Evolutionary conservation across 2,888 invertebrate genomes (phyloP).

Genomic region (Luffia ferchaultella): DNA sequence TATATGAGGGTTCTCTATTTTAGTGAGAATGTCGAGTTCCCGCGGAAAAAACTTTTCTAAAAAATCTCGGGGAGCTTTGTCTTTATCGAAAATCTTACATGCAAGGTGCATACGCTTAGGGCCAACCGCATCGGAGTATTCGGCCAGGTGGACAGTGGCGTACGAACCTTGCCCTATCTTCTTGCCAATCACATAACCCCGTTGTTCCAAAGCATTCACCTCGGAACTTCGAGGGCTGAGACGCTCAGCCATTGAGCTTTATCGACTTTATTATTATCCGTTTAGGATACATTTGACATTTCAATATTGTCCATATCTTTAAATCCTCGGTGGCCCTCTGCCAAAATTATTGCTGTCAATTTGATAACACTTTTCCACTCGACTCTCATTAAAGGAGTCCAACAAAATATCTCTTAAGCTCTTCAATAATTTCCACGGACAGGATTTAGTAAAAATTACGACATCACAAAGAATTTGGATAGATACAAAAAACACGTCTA

Average conservation of each 20-base stretch:
- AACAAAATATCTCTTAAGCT: conserved; percentile 28
- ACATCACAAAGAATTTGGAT: conserved; percentile 66
- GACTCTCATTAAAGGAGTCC: conserved; percentile 49
- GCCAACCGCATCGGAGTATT: conserved; percentile 77
- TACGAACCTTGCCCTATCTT: conserved; percentile 93
- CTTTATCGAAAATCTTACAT: conserved; percentile 92
- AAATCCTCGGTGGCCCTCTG: conserved; percentile 48
- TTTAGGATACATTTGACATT: conserved; percentile 67
- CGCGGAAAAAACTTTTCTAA: conserved; percentile 92
- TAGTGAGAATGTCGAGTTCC: conserved; percentile 88
- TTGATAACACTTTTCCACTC: conserved; percentile 38
- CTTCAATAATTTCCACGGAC: conserved; percentile 49
- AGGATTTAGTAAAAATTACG: conserved; percentile 59
- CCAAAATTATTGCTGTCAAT: conserved; percentile 43
- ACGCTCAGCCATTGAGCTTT: conserved; percentile 74
- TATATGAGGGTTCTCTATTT: conserved; percentile 90
- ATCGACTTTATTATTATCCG: conserved; percentile 61
- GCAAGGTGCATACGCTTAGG: conserved; percentile 80
- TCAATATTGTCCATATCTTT: conserved; percentile 50
- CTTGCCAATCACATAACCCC: conserved; percentile 84
- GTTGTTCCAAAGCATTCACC: conserved; percentile 83
- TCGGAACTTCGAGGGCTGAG: conserved; percentile 83
- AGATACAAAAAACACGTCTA: conserved; percentile 56
- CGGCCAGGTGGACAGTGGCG: conserved; percentile 88
- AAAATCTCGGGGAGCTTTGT: conserved; percentile 88